phyloP scores from a whole-genome alignment of 1,140 invertebrate species.

The Sitodiplosis mosellana region DNA sequence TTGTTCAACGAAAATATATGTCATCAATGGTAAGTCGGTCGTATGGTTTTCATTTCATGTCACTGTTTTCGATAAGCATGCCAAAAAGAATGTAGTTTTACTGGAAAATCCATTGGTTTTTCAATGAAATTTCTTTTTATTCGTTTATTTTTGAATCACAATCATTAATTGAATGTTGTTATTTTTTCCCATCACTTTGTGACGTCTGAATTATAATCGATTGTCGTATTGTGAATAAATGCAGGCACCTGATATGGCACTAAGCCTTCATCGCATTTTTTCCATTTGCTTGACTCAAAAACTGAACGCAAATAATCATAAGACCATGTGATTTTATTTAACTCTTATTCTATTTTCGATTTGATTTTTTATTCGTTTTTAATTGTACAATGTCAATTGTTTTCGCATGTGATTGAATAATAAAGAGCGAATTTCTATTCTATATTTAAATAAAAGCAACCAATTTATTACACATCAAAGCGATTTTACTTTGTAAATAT shows the following conservation, averaged over 20 bases:
- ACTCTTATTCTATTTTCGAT: too few species aligned
- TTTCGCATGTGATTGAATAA: too few species aligned
- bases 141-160: not conserved
- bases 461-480: too few species aligned
- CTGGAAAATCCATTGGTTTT: too few species aligned
- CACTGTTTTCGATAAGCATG: conserved; percentile 3
- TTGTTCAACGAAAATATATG: conserved; percentile 92
- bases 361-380: too few species aligned
- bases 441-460: too few species aligned
- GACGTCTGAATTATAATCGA: too few species aligned
- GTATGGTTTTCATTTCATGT: conserved; percentile 11
- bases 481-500: too few species aligned
- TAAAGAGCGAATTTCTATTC: too few species aligned
- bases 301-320: conserved; percentile 3
- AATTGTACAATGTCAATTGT: too few species aligned
- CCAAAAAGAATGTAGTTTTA: not conserved
- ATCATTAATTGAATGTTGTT: conserved; percentile 10
- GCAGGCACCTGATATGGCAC: conserved; percentile 26
- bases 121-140: conserved; percentile 1
- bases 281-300: conserved; percentile 24
- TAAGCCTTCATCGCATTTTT: conserved; percentile 30
- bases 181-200: conserved; percentile 8
- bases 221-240: conserved; percentile 11
- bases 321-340: too few species aligned
- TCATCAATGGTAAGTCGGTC: conserved; percentile 83